phyloP scores from a whole-genome alignment of 2,888 invertebrate genomes.

The Drosophila barbarae region DNA sequence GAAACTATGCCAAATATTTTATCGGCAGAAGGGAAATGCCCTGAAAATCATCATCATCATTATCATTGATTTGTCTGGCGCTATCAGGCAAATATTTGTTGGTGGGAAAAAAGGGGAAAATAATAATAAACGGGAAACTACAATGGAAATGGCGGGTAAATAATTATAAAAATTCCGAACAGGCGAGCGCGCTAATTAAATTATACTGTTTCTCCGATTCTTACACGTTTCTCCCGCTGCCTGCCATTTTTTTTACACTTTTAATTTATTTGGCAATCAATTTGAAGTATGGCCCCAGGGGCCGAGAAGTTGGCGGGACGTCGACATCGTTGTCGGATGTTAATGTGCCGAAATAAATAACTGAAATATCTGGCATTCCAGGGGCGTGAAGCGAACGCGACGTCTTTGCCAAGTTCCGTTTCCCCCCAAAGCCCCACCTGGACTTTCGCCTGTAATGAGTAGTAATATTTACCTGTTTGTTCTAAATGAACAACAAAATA shows the following conservation, averaged over 20 bases:
- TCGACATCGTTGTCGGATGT: constrained; percentile 43
- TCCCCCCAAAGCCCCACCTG: constrained; percentile 38
- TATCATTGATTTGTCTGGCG: constrained; percentile 14
- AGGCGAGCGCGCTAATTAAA: constrained; percentile 72
- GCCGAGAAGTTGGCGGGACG: background rate
- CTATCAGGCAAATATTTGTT: constrained; percentile 58
- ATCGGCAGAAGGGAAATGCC: constrained; percentile 53
- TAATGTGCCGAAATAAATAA: constrained; percentile 73
- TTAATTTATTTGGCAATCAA: constrained; percentile 74
- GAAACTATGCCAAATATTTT: constrained; percentile 65
- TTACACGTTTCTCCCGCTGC: constrained; percentile 48
- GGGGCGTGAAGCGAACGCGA: constrained; percentile 50
- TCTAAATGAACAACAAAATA: constrained; percentile 55
- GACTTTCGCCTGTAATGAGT: constrained; percentile 32
- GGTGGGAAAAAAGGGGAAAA: constrained; percentile 19
- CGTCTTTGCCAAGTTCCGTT: constrained; percentile 54
- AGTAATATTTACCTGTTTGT: constrained; percentile 56
- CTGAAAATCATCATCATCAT: constrained; percentile 31
- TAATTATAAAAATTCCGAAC: constrained; percentile 55
- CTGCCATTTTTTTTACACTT: constrained; percentile 33
- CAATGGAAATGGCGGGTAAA: constrained; percentile 56
- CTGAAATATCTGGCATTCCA: constrained; percentile 65
- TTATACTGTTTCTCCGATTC: constrained; percentile 64
- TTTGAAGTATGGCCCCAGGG: constrained; percentile 48
- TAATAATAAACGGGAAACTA: constrained; percentile 22